phyloP scores from a whole-genome alignment of 2,888 invertebrate species.

The Idaea dimidiata region DNA sequence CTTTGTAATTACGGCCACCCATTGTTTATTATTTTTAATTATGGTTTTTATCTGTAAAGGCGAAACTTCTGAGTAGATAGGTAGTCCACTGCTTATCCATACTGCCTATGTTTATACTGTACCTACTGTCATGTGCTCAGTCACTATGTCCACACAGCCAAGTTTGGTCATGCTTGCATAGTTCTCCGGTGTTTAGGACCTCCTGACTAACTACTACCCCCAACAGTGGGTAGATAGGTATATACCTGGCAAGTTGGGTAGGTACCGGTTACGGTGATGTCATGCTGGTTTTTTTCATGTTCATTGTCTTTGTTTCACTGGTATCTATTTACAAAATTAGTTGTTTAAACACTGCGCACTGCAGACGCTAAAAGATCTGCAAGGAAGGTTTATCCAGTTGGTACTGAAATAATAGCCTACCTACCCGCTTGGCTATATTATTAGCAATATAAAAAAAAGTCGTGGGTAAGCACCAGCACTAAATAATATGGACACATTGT shows the following conservation, averaged over 20 bases:
- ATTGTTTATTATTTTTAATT: background rate
- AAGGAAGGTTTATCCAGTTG: background rate
- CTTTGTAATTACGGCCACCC: no score
- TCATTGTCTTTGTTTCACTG: conserved; percentile 28
- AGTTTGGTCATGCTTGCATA: conserved; percentile 26
- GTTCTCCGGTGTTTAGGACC: conserved; percentile 8
- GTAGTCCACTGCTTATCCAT: no score
- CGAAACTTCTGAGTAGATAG: background rate
- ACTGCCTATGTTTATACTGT: no score
- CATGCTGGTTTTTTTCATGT: conserved; percentile 24
- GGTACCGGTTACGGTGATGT: conserved; percentile 24
- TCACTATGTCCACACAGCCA: conserved; percentile 14
- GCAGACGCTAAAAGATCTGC: no score
- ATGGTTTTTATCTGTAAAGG: background rate
- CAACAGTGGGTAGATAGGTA: conserved; percentile 4
- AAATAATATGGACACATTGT: background rate
- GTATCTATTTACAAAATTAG: conserved; percentile 17
- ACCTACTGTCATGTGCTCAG: conserved; percentile 9
- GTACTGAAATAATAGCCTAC: background rate
- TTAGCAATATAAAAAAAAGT: conserved; percentile 1
- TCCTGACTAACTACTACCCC: conserved; percentile 20
- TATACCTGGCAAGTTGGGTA: conserved; percentile 4
- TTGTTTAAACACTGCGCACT: background rate
- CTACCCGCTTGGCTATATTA: background rate
- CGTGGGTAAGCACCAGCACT: conserved; percentile 1